Evolutionary conservation across 2,113 vertebrate genomes (phyloP).

Genomic region (Rhadina sibilatrix): DNA sequence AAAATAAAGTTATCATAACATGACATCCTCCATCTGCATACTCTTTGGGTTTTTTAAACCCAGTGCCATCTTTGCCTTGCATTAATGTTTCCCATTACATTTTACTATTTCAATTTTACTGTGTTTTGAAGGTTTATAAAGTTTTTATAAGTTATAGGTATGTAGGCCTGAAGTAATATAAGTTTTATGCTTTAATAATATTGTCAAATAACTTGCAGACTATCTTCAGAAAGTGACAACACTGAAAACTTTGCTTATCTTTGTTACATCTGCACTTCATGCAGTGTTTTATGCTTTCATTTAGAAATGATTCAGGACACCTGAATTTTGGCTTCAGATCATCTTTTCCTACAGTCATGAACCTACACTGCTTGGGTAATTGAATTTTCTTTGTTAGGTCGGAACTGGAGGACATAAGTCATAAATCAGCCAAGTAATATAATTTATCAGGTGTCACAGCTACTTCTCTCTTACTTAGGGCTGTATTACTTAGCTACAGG

Average conservation of each 20-base stretch:
- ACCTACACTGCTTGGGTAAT: neutral
- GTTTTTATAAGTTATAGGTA: neutral
- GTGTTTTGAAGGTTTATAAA: neutral
- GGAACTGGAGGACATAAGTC: neutral
- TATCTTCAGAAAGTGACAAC: neutral
- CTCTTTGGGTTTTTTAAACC: neutral
- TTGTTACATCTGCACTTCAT: neutral
- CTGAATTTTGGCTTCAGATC: neutral
- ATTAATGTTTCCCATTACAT: neutral
- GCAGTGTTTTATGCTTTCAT: neutral
- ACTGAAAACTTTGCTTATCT: neutral
- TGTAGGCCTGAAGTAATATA: neutral
- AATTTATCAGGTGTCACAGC: neutral
- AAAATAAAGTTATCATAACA: neutral
- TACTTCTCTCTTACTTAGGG: neutral
- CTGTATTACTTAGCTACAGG: neutral
- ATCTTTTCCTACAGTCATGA: constrained; percentile 3
- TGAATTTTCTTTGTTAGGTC: constrained; percentile 24
- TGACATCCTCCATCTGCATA: neutral
- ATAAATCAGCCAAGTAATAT: constrained; percentile 10
- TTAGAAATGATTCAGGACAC: neutral
- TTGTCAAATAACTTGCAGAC: neutral
- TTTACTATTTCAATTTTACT: neutral
- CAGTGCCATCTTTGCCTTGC: neutral
- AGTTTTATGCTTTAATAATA: neutral